Base-by-base conservation (phyloP, 1,140 invertebrate species). In the Propsilocerus akamusi region DNA sequence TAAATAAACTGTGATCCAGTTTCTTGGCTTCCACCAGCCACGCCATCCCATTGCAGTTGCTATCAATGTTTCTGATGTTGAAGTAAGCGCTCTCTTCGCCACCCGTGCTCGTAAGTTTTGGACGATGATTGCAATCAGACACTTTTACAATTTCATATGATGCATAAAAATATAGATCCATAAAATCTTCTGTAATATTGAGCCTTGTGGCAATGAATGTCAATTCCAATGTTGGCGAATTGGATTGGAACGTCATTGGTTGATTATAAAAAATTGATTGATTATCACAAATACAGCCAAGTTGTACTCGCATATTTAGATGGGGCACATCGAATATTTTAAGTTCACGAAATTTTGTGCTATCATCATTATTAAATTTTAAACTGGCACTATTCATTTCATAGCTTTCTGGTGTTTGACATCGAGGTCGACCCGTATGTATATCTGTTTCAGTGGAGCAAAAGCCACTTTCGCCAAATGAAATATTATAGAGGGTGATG, bases 1-100 rank as follows among this genome's bases (percentile, higher is more conserved):
- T 66, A 55, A 83, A 86, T 1, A 86, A 68, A 4, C 80, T 82
- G 22, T 77, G 73, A 55, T 85, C 83, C 1, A 61, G 51, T 34
- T 79, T 75, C 48, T 80, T 70, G 1, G 82, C 81, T 59, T 79
- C 76, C 20, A 86, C 72, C 46, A 83, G 61, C 77, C 83, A 86
- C 2, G 82, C 81, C 47, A 81, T 64, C 11, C 81, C 80, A 8
- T 76, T 75, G 59, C 83, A 86, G 53, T 80, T 75, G 2, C 76
- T 73, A 51, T 79, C 76, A 12, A 72, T 68, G 23, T 72, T 62
- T 8, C 73, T 73, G 4, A 72, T 55, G 0, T 77, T 76, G 25
- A 77, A 78, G 26, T 70, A 69, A 0, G 72, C 59, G 52, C 72
- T 67, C 47, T 80, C 60, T 53, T 80, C 76, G 6, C 77, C 77